Evolutionary conservation across 2,113 vertebrate genomes (phyloP).

Genomic region (Sinocyclocheilus maitianheensis): DNA sequence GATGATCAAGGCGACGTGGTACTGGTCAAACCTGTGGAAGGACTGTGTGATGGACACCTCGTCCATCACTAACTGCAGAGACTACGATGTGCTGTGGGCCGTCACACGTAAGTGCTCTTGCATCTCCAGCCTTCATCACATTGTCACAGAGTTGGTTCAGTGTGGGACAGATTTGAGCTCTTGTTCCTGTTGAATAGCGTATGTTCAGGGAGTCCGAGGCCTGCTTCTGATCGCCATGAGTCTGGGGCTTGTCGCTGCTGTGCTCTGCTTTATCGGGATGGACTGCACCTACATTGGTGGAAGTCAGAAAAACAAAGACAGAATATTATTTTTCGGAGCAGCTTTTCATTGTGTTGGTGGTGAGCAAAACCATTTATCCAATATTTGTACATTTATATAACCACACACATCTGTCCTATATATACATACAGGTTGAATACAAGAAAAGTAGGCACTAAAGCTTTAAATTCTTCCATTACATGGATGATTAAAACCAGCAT

Average conservation of each 20-base stretch:
- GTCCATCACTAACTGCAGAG: constrained; percentile 86
- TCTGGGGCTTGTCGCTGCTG: constrained; percentile 67
- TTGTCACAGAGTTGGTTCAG: neutral
- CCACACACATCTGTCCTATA: neutral
- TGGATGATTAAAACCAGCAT: neutral
- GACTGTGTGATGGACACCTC: constrained; percentile 90
- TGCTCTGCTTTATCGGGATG: constrained; percentile 76
- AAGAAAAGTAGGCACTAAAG: neutral
- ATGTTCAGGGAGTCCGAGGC: constrained; percentile 71
- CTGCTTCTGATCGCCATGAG: constrained; percentile 69
- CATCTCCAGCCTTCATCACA: neutral
- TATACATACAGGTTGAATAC: constrained; percentile 13
- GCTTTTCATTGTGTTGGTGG: constrained; percentile 71
- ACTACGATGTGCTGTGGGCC: constrained; percentile 86
- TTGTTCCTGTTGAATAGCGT: constrained; percentile 58
- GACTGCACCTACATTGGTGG: constrained; percentile 79
- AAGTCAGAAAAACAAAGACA: constrained; percentile 67
- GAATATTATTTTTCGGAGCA: constrained; percentile 64
- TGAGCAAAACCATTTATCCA: constrained; percentile 48
- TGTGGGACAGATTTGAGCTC: neutral
- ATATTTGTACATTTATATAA: neutral
- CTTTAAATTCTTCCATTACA: neutral
- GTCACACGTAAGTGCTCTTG: constrained; percentile 62
- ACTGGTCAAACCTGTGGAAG: constrained; percentile 93
- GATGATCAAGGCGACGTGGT: constrained; percentile 90